phyloP scores from a whole-genome alignment of 2,888 invertebrate genomes.

The Linyphia triangularis region DNA sequence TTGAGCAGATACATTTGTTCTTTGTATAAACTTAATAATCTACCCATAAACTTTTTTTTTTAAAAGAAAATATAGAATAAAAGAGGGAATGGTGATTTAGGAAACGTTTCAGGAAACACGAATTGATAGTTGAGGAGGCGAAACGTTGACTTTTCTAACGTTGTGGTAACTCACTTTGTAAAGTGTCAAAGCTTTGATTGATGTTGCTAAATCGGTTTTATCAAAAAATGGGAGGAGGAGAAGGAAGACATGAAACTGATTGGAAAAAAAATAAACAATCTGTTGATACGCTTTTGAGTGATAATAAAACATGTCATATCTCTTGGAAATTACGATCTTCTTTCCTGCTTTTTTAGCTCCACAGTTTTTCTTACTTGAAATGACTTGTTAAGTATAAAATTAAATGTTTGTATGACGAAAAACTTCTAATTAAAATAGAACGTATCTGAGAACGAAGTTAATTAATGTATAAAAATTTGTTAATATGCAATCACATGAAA shows the following conservation, averaged over 20 bases:
- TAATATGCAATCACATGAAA: too few relatives aligned
- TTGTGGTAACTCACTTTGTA: background rate
- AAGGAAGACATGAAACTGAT: background rate
- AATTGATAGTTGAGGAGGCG: background rate
- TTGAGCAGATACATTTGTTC: background rate
- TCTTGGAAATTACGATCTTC: background rate
- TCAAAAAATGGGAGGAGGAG: background rate
- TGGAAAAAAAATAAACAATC: background rate
- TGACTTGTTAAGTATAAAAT: too few relatives aligned
- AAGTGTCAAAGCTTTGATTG: slow-evolving; percentile 6
- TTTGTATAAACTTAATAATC: background rate
- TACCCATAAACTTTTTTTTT: background rate
- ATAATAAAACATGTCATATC: background rate
- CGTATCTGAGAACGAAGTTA: too few relatives aligned
- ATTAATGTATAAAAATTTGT: too few relatives aligned
- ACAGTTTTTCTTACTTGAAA: too few relatives aligned
- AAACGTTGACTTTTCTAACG: background rate
- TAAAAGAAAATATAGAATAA: background rate
- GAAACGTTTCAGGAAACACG: background rate
- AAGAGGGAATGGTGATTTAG: background rate
- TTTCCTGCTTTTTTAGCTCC: too few relatives aligned
- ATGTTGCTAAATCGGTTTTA: background rate
- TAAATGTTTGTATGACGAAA: too few relatives aligned
- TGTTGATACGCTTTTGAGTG: background rate
- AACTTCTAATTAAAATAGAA: too few relatives aligned